phyloP scores from a whole-genome alignment of 1,140 invertebrate genomes.

The Phenacoccus solenopsis region DNA sequence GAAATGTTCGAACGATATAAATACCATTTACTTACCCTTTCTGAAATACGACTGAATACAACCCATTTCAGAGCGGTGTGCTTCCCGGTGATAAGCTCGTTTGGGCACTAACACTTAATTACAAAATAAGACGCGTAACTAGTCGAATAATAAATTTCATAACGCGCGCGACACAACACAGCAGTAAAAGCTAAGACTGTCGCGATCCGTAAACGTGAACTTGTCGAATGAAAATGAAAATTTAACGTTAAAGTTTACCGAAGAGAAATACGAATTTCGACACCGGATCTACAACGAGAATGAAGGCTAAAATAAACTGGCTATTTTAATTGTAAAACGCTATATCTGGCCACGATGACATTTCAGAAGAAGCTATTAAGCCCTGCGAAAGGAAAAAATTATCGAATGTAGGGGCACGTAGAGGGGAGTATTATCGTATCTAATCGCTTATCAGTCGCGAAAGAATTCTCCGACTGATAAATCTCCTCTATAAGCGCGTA shows the following conservation, averaged over 20 bases:
- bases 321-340: not conserved
- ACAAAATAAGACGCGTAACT: not conserved
- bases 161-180: not conserved
- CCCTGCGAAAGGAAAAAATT: too few relatives aligned
- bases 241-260: not conserved
- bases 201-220: too few relatives aligned
- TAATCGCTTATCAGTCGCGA: too few relatives aligned
- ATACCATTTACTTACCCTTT: slow-evolving; percentile 13
- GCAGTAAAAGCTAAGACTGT: too few relatives aligned
- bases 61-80: not conserved
- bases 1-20: too few relatives aligned
- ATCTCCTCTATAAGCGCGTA: not conserved
- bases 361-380: not conserved
- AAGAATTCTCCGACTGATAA: too few relatives aligned
- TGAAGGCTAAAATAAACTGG: not conserved
- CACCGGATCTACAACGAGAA: too few relatives aligned
- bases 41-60: slow-evolving; percentile 10
- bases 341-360: slow-evolving; percentile 5
- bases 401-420: not conserved
- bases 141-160: not conserved
- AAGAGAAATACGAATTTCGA: not conserved
- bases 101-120: not conserved
- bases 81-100: too few relatives aligned
- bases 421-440: too few relatives aligned
- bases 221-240: not conserved